phyloP scores from a whole-genome alignment of 2,113 vertebrate species.

The Nipponia nippon region DNA sequence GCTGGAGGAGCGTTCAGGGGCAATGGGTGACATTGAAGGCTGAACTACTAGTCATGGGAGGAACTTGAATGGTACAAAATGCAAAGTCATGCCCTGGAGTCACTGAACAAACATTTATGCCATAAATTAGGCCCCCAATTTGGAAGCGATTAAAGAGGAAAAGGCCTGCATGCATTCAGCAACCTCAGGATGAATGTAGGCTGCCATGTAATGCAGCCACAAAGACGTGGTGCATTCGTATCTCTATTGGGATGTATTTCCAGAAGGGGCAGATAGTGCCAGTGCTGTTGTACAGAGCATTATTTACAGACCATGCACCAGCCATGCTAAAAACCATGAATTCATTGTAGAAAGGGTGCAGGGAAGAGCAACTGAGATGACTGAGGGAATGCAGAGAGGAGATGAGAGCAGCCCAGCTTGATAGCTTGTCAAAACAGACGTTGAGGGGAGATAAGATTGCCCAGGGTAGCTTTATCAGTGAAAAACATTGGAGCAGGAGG shows the following conservation, averaged over 20 bases:
- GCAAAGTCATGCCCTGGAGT: background rate
- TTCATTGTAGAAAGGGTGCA: background rate
- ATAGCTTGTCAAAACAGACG: background rate
- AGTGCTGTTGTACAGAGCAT: background rate
- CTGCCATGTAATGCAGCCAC: fast-evolving
- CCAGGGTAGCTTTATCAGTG: background rate
- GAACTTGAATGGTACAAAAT: background rate
- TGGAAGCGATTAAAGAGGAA: background rate
- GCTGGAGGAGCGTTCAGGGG: background rate
- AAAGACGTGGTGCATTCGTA: fast-evolving
- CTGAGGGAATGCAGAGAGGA: background rate
- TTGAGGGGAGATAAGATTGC: background rate
- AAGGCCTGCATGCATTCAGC: background rate
- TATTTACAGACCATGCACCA: background rate
- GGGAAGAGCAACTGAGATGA: background rate
- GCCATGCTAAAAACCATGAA: background rate
- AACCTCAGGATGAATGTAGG: fast-evolving
- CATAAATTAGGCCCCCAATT: background rate
- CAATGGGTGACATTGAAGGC: background rate
- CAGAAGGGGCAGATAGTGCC: background rate
- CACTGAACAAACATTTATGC: background rate
- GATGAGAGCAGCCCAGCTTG: background rate
- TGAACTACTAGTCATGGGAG: background rate
- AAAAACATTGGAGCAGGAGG: background rate
- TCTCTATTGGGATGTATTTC: background rate